Percentiles rank a stretch among this genome's conserved stretches.
phyloP scores from a whole-genome alignment of 2,797 vertebrate species.

The Masticophis lateralis region DNA sequence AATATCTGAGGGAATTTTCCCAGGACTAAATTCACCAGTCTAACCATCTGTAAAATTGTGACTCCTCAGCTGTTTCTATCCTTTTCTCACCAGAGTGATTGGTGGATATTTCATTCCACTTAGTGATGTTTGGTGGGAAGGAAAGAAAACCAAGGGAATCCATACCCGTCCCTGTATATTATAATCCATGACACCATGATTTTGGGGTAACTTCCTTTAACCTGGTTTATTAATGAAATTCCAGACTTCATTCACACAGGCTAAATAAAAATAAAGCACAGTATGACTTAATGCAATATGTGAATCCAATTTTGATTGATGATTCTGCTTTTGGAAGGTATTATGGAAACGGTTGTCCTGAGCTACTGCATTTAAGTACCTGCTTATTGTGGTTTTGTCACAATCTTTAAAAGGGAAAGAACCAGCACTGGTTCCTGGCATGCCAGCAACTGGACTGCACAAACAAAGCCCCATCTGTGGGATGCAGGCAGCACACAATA shows the following conservation, averaged over 20 bases:
- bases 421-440: too few relatives aligned
- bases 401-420: background rate
- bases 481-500: too few relatives aligned
- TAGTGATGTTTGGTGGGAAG: background rate
- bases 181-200: background rate
- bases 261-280: background rate
- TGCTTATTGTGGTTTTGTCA: background rate
- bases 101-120: background rate
- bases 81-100: background rate
- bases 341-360: background rate
- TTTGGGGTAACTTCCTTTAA: background rate
- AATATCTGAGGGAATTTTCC: background rate
- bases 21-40: background rate
- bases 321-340: background rate
- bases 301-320: background rate
- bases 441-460: too few relatives aligned
- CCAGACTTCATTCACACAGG: background rate
- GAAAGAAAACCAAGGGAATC: background rate
- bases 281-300: background rate
- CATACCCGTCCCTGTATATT: background rate
- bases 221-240: background rate
- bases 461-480: too few relatives aligned
- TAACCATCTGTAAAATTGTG: background rate
- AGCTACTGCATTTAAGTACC: background rate
- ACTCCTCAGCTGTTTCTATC: background rate